A percentile compares a stretch with the other conserved stretches of the same genome.
Evolutionary conservation across 2,113 vertebrate genomes (phyloP).

Genomic region (Rhinogobius similis): DNA sequence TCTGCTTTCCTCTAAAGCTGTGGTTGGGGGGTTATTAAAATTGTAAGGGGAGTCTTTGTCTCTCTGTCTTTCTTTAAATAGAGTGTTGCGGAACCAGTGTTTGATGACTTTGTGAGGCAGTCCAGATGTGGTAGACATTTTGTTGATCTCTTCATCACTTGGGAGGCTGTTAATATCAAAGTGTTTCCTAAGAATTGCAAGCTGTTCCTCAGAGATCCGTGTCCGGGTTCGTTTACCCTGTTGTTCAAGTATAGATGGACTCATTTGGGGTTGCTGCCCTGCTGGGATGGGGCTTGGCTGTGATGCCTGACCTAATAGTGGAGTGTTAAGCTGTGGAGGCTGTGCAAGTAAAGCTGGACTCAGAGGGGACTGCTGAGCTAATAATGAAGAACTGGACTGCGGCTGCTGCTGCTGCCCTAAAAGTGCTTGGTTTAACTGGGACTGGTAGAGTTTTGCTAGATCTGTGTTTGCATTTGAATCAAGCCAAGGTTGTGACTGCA

Average conservation of each 20-base stretch:
- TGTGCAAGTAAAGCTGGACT: slow-evolving; percentile 86
- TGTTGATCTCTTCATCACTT: slow-evolving; percentile 94
- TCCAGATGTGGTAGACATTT: slow-evolving; percentile 92
- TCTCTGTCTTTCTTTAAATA: slow-evolving; percentile 97
- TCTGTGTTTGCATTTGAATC: slow-evolving; percentile 86
- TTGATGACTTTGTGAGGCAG: slow-evolving; percentile 97
- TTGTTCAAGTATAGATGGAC: slow-evolving; percentile 72
- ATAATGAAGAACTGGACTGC: slow-evolving; percentile 65
- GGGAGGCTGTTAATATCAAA: slow-evolving; percentile 98
- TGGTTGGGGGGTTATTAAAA: slow-evolving; percentile 96
- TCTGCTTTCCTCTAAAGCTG: slow-evolving; percentile 89
- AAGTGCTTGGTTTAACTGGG: slow-evolving; percentile 87
- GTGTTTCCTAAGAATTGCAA: slow-evolving; percentile 88
- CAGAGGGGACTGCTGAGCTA: slow-evolving; percentile 82
- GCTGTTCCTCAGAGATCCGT: slow-evolving; percentile 93
- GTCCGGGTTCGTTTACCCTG: slow-evolving; percentile 94
- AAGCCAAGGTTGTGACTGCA: slow-evolving; percentile 87
- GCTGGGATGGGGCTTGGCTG: slow-evolving; percentile 86
- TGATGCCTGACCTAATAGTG: slow-evolving; percentile 68
- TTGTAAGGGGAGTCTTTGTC: slow-evolving; percentile 99
- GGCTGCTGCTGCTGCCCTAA: slow-evolving; percentile 78
- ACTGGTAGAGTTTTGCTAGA: slow-evolving; percentile 91
- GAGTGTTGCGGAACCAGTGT: slow-evolving; percentile 98
- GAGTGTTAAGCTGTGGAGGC: slow-evolving; percentile 62
- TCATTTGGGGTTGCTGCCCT: slow-evolving; percentile 77